These are phyloP conservation scores for Bradynema listronoti DNA, from an alignment of 1,140 invertebrate species.

Conservation along the genomic window DNA sequence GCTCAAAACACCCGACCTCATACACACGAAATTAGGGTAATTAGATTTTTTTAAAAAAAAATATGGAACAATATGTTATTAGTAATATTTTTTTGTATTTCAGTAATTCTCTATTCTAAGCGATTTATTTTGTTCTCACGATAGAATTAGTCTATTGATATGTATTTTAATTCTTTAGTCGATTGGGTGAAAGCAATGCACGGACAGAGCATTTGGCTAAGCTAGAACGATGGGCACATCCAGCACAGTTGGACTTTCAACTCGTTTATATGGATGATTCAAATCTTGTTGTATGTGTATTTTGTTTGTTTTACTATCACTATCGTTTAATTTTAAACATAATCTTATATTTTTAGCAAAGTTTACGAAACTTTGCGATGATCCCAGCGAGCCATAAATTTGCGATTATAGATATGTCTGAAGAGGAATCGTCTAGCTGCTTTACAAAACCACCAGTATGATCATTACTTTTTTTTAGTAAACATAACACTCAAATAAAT, in stretches of 20 bases:
- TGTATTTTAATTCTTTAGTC: no score
- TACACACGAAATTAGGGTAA: no score
- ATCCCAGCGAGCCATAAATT: neutral
- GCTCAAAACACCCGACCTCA: no score
- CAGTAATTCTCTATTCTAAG: no score
- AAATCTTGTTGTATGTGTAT: slow-evolving; percentile 10
- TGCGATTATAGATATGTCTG: slow-evolving; percentile 22
- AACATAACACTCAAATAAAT: neutral
- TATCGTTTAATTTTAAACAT: no score
- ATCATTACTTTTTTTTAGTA: neutral
- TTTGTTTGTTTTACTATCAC: neutral
- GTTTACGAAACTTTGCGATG: neutral
- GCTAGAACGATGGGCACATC: slow-evolving; percentile 26
- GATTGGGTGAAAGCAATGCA: slow-evolving; percentile 35
- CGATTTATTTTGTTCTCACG: no score
- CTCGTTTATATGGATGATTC: slow-evolving; percentile 34
- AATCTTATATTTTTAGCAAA: no score
- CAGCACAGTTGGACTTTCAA: slow-evolving; percentile 8
- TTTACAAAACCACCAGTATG: slow-evolving; percentile 39
- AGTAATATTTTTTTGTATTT: no score
- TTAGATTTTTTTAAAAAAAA: no score
- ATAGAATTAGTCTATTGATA: no score
- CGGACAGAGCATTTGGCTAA: slow-evolving; percentile 27
- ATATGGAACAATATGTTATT: no score
- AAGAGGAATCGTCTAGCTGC: slow-evolving; percentile 9